Base-by-base conservation (phyloP, 2,888 invertebrate genomes). In the Cheilosia scutellata region DNA sequence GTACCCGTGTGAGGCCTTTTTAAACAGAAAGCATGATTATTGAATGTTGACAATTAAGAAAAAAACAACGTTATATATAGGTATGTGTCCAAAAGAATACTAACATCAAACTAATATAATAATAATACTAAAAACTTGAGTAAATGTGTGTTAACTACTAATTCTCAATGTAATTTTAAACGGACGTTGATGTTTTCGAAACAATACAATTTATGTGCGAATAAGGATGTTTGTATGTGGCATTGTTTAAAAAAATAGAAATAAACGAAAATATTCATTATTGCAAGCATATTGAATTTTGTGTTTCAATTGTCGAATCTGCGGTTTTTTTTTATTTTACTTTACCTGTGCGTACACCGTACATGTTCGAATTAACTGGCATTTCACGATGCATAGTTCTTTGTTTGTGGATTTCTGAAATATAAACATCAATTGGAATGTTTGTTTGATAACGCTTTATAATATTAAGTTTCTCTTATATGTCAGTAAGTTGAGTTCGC, bases 191-290 rank as follows among this genome's bases (percentile, higher is more conserved):
- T 75, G 49, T 75, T 75, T 57, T 49, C 57, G 49, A 62, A 57
- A 27, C n/a, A 53, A 44, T 42, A 49, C 42, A 33, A 51, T 82
- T 62, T 62, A 31, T 65, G 70, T 75, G 63, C 75, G 65, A 75
- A 66, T 66, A 80, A 63, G 80, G 27, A 71, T 84, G 70, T 71
- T 84, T 84, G 75, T 84, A 75, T 70, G 65, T 79, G 70, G 27
- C 74, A 79, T 68, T 84, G 75, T 80, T 84, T 16, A 49, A 65
- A 60, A 65, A 76, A 42, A 40, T 40, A 13, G 42, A 60, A 78
- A 74, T 47, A 75, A 70, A 49, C 29, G 42, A 47, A 68, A 71
- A 57, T 71, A 71, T 68, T 76, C 31, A 66, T 62, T 83, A 83
- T 78, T 83, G 57, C 78, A 68, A 66, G 57, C 74, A 68, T 16